Percentiles rank a stretch among this genome's conserved stretches.
phyloP scores from a whole-genome alignment of 2,888 invertebrate species.

The Ametastegia equiseti region DNA sequence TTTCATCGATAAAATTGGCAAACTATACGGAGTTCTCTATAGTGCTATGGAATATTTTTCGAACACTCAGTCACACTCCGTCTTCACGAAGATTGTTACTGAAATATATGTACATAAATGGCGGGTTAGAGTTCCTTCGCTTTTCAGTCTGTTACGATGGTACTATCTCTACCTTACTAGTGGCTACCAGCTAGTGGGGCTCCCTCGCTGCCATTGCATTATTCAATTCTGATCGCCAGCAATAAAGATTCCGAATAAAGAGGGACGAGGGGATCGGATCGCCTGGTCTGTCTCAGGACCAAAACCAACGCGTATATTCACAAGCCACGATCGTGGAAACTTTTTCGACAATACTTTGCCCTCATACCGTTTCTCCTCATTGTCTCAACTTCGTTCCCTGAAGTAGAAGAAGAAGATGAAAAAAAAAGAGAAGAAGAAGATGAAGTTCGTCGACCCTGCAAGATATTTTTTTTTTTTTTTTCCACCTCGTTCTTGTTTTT shows the following conservation, averaged over 20 bases:
- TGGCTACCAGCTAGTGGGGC: slow-evolving; percentile 23
- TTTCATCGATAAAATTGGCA: neutral
- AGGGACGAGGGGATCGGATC: slow-evolving; percentile 52
- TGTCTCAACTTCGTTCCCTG: slow-evolving; percentile 40
- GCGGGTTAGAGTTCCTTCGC: slow-evolving; percentile 33
- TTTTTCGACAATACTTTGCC: slow-evolving; percentile 24
- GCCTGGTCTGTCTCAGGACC: slow-evolving; percentile 46
- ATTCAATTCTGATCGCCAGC: slow-evolving; percentile 69
- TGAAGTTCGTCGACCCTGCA: slow-evolving; percentile 24
- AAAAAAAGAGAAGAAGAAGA: no score
- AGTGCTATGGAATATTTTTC: neutral
- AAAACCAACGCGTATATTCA: neutral
- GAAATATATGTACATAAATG: slow-evolving; percentile 23
- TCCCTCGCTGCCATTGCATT: slow-evolving; percentile 62
- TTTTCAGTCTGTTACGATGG: slow-evolving; percentile 38
- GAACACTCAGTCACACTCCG: neutral
- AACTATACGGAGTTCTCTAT: neutral
- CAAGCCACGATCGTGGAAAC: slow-evolving; percentile 1
- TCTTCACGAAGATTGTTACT: slow-evolving; percentile 31
- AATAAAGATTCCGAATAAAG: slow-evolving; percentile 68
- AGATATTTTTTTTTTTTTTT: neutral
- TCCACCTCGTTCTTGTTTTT: neutral
- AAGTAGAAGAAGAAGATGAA: no score
- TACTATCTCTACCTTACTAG: neutral
- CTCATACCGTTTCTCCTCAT: neutral